Evolutionary conservation across 2,888 invertebrate species (phyloP), one percentile per base, ranked within the genome.

Genomic region (Margaritifera margaritifera): DNA sequence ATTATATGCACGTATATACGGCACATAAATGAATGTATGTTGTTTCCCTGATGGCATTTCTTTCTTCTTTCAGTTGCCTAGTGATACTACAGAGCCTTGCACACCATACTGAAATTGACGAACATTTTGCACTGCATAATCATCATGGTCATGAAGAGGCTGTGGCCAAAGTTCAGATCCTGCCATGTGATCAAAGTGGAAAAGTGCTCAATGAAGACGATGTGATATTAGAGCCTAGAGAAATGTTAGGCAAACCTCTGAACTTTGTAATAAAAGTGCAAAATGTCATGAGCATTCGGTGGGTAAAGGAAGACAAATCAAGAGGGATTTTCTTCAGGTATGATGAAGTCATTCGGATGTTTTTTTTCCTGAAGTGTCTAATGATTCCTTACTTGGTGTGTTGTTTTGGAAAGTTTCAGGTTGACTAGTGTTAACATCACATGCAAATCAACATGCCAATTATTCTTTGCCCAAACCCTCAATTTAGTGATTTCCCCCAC

Each of bases 111-210:
- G 84, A 85, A 51, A 69, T 77, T 20, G 83, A 82, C 59, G 84
- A 84, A 72, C 81, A 84, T 68, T 78, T 86, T 55, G 80, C 82
- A 2, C 62, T 86, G 19, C 80, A 81, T 59, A 82, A 85, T 70
- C 83, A 85, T 66, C 84, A 80, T 53, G 84, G 86, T 0, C 77
- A 79, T 63, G 83, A 83, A 59, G 83, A 82, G 62, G 84, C 80
- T 6, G 79, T 80, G 25, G 74, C 83, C 18, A 81, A 81, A 25
- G 79, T 83, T 55, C 79, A 80, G 68, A 64, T 84, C 53, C 62
- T 77, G 15, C 84, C 84, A 0, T 83, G 84, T 66, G 75, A 82
- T 61, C 60, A 67, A 20, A 77, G 71, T 42, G 85, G 85, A 18
- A 66, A 70, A 27, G 61, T 68, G 4, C 60, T 77, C 2, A 58